Evolutionary conservation across 2,888 invertebrate genomes (phyloP).

Genomic region (Acanthosoma haemorrhoidale): DNA sequence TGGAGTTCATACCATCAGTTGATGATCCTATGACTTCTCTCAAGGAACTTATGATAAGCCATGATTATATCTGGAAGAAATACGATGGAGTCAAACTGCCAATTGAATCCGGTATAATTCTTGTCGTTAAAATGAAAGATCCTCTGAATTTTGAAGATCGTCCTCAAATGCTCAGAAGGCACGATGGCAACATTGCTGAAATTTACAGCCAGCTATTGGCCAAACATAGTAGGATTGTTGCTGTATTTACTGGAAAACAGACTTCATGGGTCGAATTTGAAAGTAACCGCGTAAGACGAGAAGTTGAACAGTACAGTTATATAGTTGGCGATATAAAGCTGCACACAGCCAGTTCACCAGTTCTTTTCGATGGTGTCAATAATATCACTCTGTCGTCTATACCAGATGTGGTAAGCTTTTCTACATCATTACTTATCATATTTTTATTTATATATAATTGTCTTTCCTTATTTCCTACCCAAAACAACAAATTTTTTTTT

Average conservation of each 20-base stretch:
- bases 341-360: background rate
- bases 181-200: constrained; percentile 56
- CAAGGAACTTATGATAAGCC: constrained; percentile 41
- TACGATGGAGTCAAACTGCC: constrained; percentile 32
- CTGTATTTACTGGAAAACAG: constrained; percentile 55
- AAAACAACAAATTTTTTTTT: background rate
- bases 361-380: background rate
- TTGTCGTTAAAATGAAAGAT: constrained; percentile 41
- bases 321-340: background rate
- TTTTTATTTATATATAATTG: background rate
- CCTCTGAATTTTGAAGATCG: constrained; percentile 40
- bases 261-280: constrained; percentile 51
- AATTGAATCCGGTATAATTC: constrained; percentile 28
- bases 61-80: constrained; percentile 39
- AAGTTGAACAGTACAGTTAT: constrained; percentile 44
- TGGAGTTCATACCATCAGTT: constrained; percentile 39
- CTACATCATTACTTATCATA: background rate
- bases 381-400: background rate
- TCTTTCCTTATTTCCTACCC: background rate
- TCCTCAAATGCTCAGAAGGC: constrained; percentile 53
- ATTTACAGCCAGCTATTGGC: constrained; percentile 51
- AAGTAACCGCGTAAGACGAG: constrained; percentile 39
- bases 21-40: constrained; percentile 37
- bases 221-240: constrained; percentile 50
- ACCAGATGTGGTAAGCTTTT: background rate